phyloP scores from a whole-genome alignment of 2,888 invertebrate genomes.

The Cephalotes varians region DNA sequence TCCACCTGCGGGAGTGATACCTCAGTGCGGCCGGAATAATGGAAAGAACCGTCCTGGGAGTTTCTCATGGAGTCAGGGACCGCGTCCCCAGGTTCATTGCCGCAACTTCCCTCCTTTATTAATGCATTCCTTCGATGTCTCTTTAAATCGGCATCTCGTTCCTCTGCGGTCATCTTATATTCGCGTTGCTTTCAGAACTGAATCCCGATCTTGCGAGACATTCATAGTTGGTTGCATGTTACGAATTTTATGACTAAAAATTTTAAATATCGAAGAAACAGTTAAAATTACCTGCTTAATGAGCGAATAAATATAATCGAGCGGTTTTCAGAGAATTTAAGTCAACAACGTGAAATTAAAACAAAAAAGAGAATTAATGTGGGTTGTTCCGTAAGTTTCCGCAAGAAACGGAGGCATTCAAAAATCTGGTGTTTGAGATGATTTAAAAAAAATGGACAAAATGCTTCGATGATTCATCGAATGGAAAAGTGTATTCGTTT shows the following conservation, averaged over 20 bases:
- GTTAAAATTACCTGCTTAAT: not conserved
- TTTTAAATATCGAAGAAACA: not conserved
- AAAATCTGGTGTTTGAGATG: too few relatives aligned
- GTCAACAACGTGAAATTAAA: not conserved
- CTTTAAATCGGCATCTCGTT: conserved; percentile 18
- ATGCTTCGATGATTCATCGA: too few relatives aligned
- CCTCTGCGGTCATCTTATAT: not conserved
- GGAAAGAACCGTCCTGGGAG: conserved; percentile 80
- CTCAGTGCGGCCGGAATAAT: conserved; percentile 69
- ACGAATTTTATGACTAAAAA: not conserved
- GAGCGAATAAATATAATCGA: not conserved
- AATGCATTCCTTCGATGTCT: conserved; percentile 40
- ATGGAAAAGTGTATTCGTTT: too few relatives aligned
- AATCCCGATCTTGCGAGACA: not conserved
- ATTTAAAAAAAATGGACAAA: too few relatives aligned
- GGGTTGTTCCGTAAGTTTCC: too few relatives aligned
- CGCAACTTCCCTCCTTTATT: conserved; percentile 62
- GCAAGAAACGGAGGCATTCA: too few relatives aligned
- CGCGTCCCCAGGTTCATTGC: conserved; percentile 78
- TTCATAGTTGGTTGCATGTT: not conserved
- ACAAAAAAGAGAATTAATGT: too few relatives aligned
- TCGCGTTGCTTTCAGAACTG: not conserved
- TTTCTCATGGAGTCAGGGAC: conserved; percentile 80
- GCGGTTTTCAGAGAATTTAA: not conserved
- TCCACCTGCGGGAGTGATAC: conserved; percentile 66